These are phyloP conservation scores for Ctenopoma multispine DNA, from an alignment of 2,797 vertebrate genomes.

Conservation along the genomic window DNA sequence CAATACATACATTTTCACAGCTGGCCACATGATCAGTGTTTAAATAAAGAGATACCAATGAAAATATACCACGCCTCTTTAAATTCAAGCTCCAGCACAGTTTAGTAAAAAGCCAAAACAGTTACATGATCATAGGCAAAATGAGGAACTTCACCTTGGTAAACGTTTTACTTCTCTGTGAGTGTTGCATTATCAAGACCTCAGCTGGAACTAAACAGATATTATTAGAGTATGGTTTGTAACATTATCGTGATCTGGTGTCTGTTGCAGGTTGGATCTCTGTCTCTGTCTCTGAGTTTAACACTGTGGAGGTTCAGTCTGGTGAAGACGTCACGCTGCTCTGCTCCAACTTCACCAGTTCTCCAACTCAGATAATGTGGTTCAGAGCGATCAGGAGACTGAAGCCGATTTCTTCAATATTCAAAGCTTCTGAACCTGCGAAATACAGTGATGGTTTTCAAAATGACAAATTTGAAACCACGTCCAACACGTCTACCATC, in stretches of 20 bases:
- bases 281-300: slow-evolving; percentile 1
- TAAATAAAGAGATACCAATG: no score
- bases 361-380: neutral
- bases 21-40: no score
- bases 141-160: no score
- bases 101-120: neutral
- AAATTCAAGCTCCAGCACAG: no score
- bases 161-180: slow-evolving; percentile 1
- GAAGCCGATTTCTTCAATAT: slow-evolving; percentile 18
- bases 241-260: neutral
- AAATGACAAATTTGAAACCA: slow-evolving; percentile 17
- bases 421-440: accelerated
- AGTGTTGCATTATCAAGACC: neutral
- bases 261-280: slow-evolving; percentile 23
- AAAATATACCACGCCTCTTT: no score
- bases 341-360: slow-evolving; percentile 20
- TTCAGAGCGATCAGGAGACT: slow-evolving; percentile 43
- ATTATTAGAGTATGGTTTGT: no score
- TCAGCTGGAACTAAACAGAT: no score
- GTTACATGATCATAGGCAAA: neutral
- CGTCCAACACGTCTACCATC: slow-evolving; percentile 26
- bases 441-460: slow-evolving; percentile 2
- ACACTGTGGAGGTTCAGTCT: slow-evolving; percentile 10
- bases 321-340: slow-evolving; percentile 40
- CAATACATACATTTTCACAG: no score